These are phyloP conservation scores for Tympanuchus pallidicinctus DNA, from an alignment of 2,113 vertebrate genomes.

Conservation along the genomic window DNA sequence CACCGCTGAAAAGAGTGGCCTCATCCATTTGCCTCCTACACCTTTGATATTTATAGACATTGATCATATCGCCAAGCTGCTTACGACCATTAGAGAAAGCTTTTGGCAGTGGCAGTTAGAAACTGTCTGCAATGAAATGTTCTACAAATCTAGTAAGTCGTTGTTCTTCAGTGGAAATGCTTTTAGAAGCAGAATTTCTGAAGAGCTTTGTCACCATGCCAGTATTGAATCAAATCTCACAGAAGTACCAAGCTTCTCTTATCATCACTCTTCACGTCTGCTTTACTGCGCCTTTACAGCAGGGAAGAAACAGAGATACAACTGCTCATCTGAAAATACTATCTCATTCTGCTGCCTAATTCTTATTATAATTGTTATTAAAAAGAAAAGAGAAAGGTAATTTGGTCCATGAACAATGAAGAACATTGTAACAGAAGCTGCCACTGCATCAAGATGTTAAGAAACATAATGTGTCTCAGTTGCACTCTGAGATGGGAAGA, in stretches of 20 bases:
- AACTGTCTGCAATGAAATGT: neutral
- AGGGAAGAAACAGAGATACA: neutral
- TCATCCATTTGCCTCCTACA: no score
- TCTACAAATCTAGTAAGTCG: neutral
- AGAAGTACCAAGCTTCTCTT: neutral
- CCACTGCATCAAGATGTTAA: neutral
- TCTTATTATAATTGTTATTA: neutral
- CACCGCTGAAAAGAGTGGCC: no score
- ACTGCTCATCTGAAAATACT: fast-evolving
- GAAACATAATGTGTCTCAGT: neutral
- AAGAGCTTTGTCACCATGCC: neutral
- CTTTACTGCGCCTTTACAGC: neutral
- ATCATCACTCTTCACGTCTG: neutral
- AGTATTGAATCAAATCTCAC: neutral
- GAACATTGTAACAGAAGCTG: neutral
- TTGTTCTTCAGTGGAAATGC: neutral
- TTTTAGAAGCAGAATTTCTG: neutral
- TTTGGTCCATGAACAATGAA: neutral
- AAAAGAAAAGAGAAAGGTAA: neutral
- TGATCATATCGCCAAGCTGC: no score
- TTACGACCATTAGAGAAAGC: fast-evolving
- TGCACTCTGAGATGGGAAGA: neutral
- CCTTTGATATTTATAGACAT: no score
- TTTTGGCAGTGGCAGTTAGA: fast-evolving
- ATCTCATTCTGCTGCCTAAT: fast-evolving